phyloP scores from a whole-genome alignment of 2,888 invertebrate species.

The Phengaris alcon region DNA sequence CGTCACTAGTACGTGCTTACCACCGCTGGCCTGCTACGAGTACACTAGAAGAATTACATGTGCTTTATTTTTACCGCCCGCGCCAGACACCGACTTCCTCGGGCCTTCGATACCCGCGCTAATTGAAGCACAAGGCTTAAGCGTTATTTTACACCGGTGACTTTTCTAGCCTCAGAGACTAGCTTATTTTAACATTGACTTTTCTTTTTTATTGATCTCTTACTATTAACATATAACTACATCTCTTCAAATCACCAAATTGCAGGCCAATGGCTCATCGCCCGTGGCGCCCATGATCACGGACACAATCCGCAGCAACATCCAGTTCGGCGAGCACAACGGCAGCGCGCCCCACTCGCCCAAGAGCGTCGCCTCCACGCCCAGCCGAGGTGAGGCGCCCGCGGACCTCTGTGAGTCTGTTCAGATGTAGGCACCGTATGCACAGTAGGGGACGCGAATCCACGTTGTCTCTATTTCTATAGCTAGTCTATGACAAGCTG shows the following conservation, averaged over 20 bases:
- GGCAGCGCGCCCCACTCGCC: slow-evolving; percentile 62
- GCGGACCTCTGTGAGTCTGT: slow-evolving; percentile 72
- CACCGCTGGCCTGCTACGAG: too few relatives aligned
- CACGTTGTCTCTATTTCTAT: neutral
- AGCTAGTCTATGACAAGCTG: neutral
- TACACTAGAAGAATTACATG: too few relatives aligned
- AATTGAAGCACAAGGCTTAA: too few relatives aligned
- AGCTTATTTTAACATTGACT: neutral
- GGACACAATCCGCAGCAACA: slow-evolving; percentile 81
- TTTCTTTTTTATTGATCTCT: too few relatives aligned
- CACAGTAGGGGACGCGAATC: slow-evolving; percentile 42
- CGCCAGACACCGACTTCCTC: too few relatives aligned
- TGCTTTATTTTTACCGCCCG: too few relatives aligned
- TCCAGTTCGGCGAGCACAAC: slow-evolving; percentile 75
- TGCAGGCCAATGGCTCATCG: slow-evolving; percentile 66
- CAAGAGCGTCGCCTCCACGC: slow-evolving; percentile 66
- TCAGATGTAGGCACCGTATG: slow-evolving; percentile 64
- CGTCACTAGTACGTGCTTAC: too few relatives aligned
- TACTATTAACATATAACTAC: too few relatives aligned
- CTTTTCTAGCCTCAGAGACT: too few relatives aligned
- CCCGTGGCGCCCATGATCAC: slow-evolving; percentile 75
- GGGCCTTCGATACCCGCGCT: too few relatives aligned
- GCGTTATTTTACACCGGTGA: too few relatives aligned
- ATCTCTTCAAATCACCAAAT: slow-evolving; percentile 35
- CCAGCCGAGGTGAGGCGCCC: slow-evolving; percentile 76